Evolutionary conservation across 2,797 vertebrate genomes (phyloP).

Genomic region (Saguinus oedipus): DNA sequence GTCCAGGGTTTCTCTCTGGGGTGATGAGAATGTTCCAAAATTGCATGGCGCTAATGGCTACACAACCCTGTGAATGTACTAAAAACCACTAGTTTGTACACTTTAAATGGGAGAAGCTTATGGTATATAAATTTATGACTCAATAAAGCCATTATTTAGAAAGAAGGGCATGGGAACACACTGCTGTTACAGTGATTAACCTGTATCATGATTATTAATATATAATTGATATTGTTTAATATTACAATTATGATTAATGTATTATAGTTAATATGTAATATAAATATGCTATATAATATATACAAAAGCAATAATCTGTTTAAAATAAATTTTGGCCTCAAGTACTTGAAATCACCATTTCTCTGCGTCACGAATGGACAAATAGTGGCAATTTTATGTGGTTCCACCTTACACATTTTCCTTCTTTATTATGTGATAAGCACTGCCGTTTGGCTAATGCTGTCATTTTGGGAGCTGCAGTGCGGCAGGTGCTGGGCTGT

Average conservation of each 20-base stretch:
- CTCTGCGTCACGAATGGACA: accelerated
- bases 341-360: background rate
- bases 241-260: too few relatives aligned
- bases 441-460: background rate
- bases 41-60: background rate
- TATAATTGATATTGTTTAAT: background rate
- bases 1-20: background rate
- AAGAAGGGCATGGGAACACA: too few relatives aligned
- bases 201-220: too few relatives aligned
- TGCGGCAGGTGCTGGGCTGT: too few relatives aligned
- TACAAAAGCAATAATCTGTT: background rate
- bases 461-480: accelerated
- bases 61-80: background rate
- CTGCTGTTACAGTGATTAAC: background rate
- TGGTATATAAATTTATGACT: too few relatives aligned
- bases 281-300: background rate
- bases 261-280: background rate
- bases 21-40: background rate
- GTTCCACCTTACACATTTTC: accelerated
- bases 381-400: background rate
- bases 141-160: background rate
- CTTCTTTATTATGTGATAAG: too few relatives aligned
- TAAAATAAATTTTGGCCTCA: background rate
- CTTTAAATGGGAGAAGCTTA: background rate
- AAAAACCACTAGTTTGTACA: background rate